phyloP scores from a whole-genome alignment of 2,113 vertebrate species.

The Microcebus lehilahytsara region DNA sequence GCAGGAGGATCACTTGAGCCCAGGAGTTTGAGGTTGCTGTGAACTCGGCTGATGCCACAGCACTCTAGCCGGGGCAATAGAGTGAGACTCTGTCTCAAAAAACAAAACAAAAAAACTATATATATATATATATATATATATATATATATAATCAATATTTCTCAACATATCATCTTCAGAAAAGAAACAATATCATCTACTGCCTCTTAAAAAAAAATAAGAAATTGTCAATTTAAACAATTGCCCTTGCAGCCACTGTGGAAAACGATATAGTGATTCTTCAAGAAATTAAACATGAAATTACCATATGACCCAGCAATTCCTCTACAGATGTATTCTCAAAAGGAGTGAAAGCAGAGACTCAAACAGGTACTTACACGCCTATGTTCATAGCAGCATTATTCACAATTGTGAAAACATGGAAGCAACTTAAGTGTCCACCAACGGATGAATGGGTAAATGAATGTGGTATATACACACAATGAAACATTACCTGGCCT shows the following conservation, averaged over 20 bases:
- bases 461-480: background rate
- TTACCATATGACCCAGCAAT: background rate
- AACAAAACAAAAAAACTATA: no score
- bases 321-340: background rate
- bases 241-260: background rate
- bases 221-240: background rate
- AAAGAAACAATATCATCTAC: background rate
- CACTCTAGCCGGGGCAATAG: no score
- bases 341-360: background rate
- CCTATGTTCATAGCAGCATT: background rate
- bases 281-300: background rate
- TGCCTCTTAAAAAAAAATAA: slow-evolving; percentile 9
- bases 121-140: no score
- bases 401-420: background rate
- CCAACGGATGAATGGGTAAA: background rate
- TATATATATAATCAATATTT: background rate
- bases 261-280: background rate
- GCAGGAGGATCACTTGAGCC: no score
- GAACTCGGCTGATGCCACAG: no score
- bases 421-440: background rate
- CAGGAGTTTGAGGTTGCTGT: no score
- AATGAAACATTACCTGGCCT: background rate
- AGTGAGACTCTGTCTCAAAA: no score
- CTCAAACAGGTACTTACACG: background rate
- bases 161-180: background rate